These are phyloP conservation scores for Pseudomugil gertrudae DNA, from an alignment of 2,797 vertebrate genomes.

Conservation along the genomic window DNA sequence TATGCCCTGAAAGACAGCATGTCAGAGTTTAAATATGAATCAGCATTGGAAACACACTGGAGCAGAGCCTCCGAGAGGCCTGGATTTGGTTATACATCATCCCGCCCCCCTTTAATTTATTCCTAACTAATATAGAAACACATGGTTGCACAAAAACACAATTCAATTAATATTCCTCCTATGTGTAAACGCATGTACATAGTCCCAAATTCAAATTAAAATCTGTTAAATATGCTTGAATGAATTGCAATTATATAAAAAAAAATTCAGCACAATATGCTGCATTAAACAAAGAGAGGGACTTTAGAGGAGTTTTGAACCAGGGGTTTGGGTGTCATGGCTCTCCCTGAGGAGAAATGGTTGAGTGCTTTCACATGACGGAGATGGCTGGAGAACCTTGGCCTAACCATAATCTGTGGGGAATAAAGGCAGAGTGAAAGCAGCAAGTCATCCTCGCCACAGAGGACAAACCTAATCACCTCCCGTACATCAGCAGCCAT, in stretches of 20 bases:
- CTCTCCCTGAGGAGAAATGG: slow-evolving; percentile 71
- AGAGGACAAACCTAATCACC: slow-evolving; percentile 49
- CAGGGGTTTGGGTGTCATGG: slow-evolving; percentile 33
- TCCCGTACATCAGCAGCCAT: slow-evolving; percentile 50
- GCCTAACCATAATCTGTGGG: slow-evolving; percentile 56
- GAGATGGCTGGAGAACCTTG: slow-evolving; percentile 47
- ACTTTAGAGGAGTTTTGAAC: slow-evolving; percentile 29
- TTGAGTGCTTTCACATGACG: slow-evolving; percentile 56
- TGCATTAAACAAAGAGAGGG: slow-evolving; percentile 26
- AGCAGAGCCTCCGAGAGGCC: slow-evolving; percentile 50
- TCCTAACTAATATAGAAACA: slow-evolving; percentile 51
- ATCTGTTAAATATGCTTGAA: slow-evolving; percentile 43
- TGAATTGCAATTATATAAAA: slow-evolving; percentile 42
- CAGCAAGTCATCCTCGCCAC: slow-evolving; percentile 63
- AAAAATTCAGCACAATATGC: slow-evolving; percentile 37
- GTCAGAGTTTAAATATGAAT: slow-evolving; percentile 77
- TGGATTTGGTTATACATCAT: slow-evolving; percentile 68
- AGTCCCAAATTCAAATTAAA: slow-evolving; percentile 51
- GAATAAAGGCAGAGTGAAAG: slow-evolving; percentile 71
- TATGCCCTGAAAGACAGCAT: slow-evolving; percentile 75
- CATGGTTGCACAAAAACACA: slow-evolving; percentile 54
- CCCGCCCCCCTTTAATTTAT: slow-evolving; percentile 60
- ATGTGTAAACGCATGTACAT: slow-evolving; percentile 45
- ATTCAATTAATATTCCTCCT: slow-evolving; percentile 28
- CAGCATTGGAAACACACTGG: slow-evolving; percentile 60